Evolutionary conservation across 2,797 vertebrate species (phyloP).

Genomic region (Spinibarbus caldwelli): DNA sequence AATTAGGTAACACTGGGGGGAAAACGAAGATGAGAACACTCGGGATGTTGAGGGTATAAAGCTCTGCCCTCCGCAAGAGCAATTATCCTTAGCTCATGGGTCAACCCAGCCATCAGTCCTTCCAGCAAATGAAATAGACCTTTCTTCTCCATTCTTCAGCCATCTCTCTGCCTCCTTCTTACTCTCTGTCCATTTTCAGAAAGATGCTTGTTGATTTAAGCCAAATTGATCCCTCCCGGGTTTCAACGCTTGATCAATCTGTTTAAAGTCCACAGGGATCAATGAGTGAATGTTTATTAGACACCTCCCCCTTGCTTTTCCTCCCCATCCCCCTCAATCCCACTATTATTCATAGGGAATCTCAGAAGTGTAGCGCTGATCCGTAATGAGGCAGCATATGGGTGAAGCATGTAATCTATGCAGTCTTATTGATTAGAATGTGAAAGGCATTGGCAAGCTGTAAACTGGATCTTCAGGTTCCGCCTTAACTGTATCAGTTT

Average conservation of each 20-base stretch:
- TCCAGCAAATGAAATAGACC: constrained; percentile 27
- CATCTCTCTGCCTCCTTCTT: constrained; percentile 36
- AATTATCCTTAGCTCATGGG: constrained; percentile 42
- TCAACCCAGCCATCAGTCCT: constrained; percentile 44
- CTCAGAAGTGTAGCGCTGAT: neutral
- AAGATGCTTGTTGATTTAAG: constrained; percentile 62
- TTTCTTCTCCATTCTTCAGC: constrained; percentile 18
- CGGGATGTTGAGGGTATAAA: constrained; percentile 57
- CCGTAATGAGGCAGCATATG: neutral
- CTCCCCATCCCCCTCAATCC: neutral
- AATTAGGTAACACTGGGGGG: constrained; percentile 22
- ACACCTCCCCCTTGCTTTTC: constrained; percentile 13
- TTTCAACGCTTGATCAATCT: constrained; percentile 67
- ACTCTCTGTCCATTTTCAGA: constrained; percentile 20
- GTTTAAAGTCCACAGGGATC: constrained; percentile 53
- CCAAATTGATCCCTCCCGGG: constrained; percentile 48
- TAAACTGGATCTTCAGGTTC: neutral
- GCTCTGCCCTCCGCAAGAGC: constrained; percentile 40
- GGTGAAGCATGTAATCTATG: constrained; percentile 1
- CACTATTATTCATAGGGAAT: constrained; percentile 18
- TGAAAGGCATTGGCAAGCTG: constrained; percentile 11
- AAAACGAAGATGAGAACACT: constrained; percentile 42
- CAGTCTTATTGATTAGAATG: neutral
- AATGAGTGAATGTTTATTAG: constrained; percentile 63
- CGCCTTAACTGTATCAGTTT: neutral